Conservation (phyloP, 2,797 vertebrate genomes). For the Fistularia commersonii region DNA sequence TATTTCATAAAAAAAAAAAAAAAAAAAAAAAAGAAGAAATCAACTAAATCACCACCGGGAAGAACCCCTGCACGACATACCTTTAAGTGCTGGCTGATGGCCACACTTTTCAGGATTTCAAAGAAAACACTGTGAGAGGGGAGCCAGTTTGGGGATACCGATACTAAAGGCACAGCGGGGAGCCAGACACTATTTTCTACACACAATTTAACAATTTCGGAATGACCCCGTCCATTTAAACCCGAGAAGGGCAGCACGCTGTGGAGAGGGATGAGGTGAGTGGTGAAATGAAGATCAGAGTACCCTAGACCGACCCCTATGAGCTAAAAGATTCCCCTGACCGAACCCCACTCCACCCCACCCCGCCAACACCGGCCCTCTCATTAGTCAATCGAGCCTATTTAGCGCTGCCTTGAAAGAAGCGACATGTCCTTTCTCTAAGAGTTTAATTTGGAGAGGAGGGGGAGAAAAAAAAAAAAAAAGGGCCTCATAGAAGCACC, state of each 20-base stretch:
- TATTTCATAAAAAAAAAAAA: no score
- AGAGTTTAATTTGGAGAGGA: slow-evolving; percentile 36
- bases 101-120: slow-evolving; percentile 51
- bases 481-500: slow-evolving; percentile 50
- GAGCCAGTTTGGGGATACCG: slow-evolving; percentile 56
- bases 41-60: slow-evolving; percentile 35
- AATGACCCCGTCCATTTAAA: slow-evolving; percentile 68
- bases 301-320: slow-evolving; percentile 52
- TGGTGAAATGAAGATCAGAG: slow-evolving; percentile 72
- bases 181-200: slow-evolving; percentile 61
- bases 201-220: slow-evolving; percentile 73
- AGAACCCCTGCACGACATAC: slow-evolving; percentile 39
- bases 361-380: slow-evolving; percentile 59
- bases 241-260: slow-evolving; percentile 63
- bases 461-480: slow-evolving; percentile 29
- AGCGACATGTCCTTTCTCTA: slow-evolving; percentile 48
- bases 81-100: slow-evolving; percentile 55
- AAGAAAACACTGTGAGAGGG: slow-evolving; percentile 66
- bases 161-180: slow-evolving; percentile 49
- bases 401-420: slow-evolving; percentile 39
- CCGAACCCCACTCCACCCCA: slow-evolving; percentile 34
- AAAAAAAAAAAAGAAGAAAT: no score
- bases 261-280: slow-evolving; percentile 60
- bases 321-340: slow-evolving; percentile 63
- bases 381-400: slow-evolving; percentile 61